These are phyloP conservation scores for Phymanthus crucifer DNA, from an alignment of 92 coral and sea anemone genomes.

Conservation along the genomic window DNA sequence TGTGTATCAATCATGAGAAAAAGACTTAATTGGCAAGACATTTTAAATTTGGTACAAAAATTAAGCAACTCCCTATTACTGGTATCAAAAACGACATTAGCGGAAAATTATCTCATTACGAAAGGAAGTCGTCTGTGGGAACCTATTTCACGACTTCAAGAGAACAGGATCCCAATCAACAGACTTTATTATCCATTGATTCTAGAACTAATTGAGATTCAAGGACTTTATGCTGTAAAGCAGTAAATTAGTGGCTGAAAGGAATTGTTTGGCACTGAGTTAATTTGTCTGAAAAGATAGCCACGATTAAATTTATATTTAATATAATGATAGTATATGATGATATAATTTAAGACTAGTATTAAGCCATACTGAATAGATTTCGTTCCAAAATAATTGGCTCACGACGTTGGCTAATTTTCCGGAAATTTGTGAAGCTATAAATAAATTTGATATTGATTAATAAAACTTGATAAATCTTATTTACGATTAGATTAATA, in stretches of 20 bases:
- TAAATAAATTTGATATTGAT: slow-evolving; percentile 9
- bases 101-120: not conserved
- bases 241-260: slow-evolving; percentile 15
- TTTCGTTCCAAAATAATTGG: not conserved
- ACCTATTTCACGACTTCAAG: not conserved
- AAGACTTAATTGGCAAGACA: not conserved
- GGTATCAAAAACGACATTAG: slow-evolving; percentile 4
- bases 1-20: not conserved
- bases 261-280: slow-evolving; percentile 16
- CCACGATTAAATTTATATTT: not conserved
- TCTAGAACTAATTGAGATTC: slow-evolving; percentile 7
- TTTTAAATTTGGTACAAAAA: not conserved
- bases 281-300: not conserved
- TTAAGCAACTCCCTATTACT: not conserved
- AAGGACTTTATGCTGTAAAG: not conserved
- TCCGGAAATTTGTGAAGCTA: not conserved
- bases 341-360: not conserved
- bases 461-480: no score
- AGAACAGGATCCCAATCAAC: not conserved
- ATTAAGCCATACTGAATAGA: not conserved
- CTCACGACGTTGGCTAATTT: not conserved
- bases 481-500: no score
- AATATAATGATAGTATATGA: no score
- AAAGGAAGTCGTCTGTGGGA: not conserved
- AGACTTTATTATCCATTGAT: not conserved